Evolutionary conservation across 2,888 invertebrate species (phyloP).

Genomic region (Parnassius smintheus): DNA sequence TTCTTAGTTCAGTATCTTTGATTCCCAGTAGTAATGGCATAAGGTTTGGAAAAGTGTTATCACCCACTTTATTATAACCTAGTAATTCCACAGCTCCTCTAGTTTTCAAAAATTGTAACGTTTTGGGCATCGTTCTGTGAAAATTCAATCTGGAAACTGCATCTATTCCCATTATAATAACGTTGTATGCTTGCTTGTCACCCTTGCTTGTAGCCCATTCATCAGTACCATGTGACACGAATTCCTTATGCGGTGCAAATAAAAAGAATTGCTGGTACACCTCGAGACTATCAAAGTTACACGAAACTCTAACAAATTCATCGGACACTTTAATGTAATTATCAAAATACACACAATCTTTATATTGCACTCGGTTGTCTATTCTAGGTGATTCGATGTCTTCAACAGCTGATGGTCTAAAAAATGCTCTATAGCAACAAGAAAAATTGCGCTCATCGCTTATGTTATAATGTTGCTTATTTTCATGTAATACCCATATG

Average conservation of each 20-base stretch:
- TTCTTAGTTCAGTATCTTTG: constrained; percentile 79
- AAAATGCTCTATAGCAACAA: constrained; percentile 82
- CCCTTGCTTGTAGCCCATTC: constrained; percentile 10
- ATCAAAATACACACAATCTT: constrained; percentile 65
- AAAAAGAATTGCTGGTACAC: constrained; percentile 84
- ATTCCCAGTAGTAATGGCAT: constrained; percentile 89
- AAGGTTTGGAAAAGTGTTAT: constrained; percentile 94
- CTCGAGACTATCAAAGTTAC: constrained; percentile 59
- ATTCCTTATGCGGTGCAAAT: constrained; percentile 74
- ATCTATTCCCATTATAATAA: constrained; percentile 90
- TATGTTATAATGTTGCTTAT: constrained; percentile 68
- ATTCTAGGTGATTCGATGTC: constrained; percentile 49
- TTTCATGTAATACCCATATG: constrained; percentile 68
- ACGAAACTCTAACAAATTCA: constrained; percentile 85
- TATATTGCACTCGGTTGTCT: constrained; percentile 63
- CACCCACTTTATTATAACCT: constrained; percentile 95
- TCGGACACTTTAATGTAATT: constrained; percentile 54
- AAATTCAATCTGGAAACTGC: constrained; percentile 91
- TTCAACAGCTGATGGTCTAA: constrained; percentile 58
- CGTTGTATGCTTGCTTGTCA: constrained; percentile 68
- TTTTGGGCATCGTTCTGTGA: constrained; percentile 88
- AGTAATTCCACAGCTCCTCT: constrained; percentile 86
- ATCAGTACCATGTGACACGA: constrained; percentile 29
- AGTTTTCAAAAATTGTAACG: constrained; percentile 78
- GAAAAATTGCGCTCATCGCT: constrained; percentile 51